phyloP scores from a whole-genome alignment of 2,797 vertebrate species.

The Cirrhinus mrigala region DNA sequence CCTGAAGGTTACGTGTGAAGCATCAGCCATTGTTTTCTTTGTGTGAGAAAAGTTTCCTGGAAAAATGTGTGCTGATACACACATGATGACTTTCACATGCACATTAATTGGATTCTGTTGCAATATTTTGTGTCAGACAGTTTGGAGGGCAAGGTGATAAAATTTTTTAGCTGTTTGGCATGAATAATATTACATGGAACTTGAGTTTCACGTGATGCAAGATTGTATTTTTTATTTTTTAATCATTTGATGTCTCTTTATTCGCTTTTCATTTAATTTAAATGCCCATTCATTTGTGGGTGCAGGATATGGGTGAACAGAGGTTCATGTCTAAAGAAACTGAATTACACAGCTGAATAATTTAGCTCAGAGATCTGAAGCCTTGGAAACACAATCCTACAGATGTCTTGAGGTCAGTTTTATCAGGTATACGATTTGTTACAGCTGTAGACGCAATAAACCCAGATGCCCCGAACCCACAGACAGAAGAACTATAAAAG shows the following conservation, averaged over 20 bases:
- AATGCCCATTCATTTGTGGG: background rate
- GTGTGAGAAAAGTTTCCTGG: background rate
- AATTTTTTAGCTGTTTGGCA: background rate
- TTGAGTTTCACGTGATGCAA: background rate
- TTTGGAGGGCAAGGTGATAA: background rate
- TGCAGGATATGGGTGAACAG: background rate
- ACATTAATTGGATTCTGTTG: background rate
- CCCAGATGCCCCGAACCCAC: background rate
- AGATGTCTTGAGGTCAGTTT: constrained; percentile 36
- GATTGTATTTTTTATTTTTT: too few species aligned
- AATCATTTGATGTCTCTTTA: background rate
- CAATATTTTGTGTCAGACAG: background rate
- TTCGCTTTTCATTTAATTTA: background rate
- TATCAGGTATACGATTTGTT: constrained; percentile 43
- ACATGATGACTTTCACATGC: background rate
- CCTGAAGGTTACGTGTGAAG: background rate
- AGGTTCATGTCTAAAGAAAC: constrained; percentile 8
- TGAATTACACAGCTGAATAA: constrained; percentile 55
- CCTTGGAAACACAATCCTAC: constrained; percentile 55
- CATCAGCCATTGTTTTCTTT: background rate
- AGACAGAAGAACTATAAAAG: background rate
- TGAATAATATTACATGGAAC: background rate
- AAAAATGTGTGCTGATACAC: background rate
- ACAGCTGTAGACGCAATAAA: constrained; percentile 29
- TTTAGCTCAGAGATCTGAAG: constrained; percentile 57